Base-by-base conservation (phyloP, 2,888 invertebrate genomes). In the Cantharis lateralis region DNA sequence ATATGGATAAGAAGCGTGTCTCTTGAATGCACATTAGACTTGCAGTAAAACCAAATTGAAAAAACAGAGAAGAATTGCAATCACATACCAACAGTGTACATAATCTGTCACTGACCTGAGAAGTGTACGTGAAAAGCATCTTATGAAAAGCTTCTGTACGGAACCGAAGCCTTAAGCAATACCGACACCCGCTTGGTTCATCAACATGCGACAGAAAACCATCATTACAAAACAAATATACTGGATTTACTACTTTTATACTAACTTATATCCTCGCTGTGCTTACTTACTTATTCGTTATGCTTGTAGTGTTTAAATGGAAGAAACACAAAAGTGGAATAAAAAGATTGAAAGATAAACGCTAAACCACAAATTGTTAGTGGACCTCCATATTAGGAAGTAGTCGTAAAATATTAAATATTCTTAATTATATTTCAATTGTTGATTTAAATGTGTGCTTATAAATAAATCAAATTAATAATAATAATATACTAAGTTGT, bases 71-170 rank as follows among this genome's bases (percentile, higher is more conserved):
- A 84, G 82, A 81, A 81, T 83, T 81, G 81, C 82, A 81, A 81
- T 82, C 83, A 84, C 85, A 84, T 84, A 83, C 84, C 84, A 82
- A 80, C 84, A 83, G 83, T 83, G 84, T 83, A 83, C 82, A 83
- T 85, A 85, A 85, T 85, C 85, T 85, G 85, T 85, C 85, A 85
- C 81, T 85, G 85, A 85, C 85, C 85, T 82, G 84, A 85, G 83
- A 84, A 80, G 79, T 78, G 81, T 83, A 85, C 85, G 85, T 85
- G 85, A 75, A 78, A 74, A 76, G 85, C 83, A 84, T 85, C 68
- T 73, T 70, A 66, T 66, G 64, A 77, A 80, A 75, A 75, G 72
- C 70, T 71, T 68, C 70, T 71, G 66, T 72, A 73, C 20, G 71
- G 62, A 32, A 74, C 69, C 61, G 72, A 66, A 68, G 71, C 62